Conservation (phyloP, 2,113 vertebrate genomes). For the Ictalurus furcatus region DNA sequence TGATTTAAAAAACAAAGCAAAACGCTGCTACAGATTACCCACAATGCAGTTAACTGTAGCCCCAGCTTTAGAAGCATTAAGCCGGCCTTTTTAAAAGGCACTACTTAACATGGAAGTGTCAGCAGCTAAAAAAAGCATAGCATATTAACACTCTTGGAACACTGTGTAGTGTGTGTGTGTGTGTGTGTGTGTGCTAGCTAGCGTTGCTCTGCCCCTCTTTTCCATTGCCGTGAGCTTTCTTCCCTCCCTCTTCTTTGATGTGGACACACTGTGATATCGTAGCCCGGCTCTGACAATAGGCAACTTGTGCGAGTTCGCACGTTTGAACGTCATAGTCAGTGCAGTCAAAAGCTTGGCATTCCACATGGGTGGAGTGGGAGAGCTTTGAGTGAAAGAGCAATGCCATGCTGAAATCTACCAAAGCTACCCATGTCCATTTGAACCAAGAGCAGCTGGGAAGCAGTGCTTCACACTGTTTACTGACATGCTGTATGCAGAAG, state of each 20-base stretch:
- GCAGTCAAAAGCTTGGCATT: slow-evolving; percentile 66
- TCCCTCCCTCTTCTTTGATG: slow-evolving; percentile 69
- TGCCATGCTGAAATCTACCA: slow-evolving; percentile 61
- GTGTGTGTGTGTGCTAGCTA: slow-evolving; percentile 43
- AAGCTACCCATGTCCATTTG: slow-evolving; percentile 44
- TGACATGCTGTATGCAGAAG: neutral
- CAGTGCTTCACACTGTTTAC: neutral
- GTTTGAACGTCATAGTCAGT: slow-evolving; percentile 48
- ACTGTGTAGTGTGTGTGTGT: slow-evolving; percentile 14
- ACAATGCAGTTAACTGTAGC: slow-evolving; percentile 29
- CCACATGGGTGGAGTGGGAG: slow-evolving; percentile 60
- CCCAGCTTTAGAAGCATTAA: slow-evolving; percentile 40
- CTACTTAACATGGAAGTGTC: slow-evolving; percentile 28
- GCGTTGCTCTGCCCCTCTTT: slow-evolving; percentile 61
- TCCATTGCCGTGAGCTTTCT: slow-evolving; percentile 52
- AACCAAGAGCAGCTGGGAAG: neutral
- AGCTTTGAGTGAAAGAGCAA: slow-evolving; percentile 58
- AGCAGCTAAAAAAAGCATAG: slow-evolving; percentile 36
- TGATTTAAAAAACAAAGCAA: neutral
- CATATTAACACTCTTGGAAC: slow-evolving; percentile 11
- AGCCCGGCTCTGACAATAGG: slow-evolving; percentile 67
- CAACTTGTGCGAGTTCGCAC: slow-evolving; percentile 59
- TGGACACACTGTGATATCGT: slow-evolving; percentile 66
- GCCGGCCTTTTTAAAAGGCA: slow-evolving; percentile 16
- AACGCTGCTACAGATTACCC: slow-evolving; percentile 10